phyloP scores from a whole-genome alignment of 2,888 invertebrate species.

The Drosophila neotestacea region DNA sequence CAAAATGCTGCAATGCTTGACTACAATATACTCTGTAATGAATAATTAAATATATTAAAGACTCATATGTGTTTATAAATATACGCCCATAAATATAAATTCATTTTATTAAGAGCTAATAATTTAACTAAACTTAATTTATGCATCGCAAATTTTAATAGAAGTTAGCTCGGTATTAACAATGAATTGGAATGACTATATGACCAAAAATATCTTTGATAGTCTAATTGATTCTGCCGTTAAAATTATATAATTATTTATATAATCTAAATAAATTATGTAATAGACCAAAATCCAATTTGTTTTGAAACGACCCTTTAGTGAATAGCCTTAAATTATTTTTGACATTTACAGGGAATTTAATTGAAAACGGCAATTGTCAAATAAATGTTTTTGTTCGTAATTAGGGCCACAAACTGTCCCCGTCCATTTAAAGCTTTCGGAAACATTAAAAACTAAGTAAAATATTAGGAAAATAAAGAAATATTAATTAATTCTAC shows the following conservation, averaged over 20 bases:
- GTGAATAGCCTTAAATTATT: too few relatives aligned
- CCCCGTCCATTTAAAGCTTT: background rate
- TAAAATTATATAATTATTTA: background rate
- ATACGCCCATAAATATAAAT: too few relatives aligned
- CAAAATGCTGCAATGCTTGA: background rate
- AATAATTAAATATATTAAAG: background rate
- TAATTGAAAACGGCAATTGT: background rate
- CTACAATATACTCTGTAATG: background rate
- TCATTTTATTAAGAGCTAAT: too few relatives aligned
- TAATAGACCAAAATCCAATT: too few relatives aligned
- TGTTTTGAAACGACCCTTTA: too few relatives aligned
- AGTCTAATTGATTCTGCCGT: background rate
- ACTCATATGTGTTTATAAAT: background rate
- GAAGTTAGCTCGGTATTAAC: too few relatives aligned
- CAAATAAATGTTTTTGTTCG: slow-evolving; percentile 15
- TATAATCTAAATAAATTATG: too few relatives aligned
- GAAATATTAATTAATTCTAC: background rate
- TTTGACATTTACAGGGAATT: background rate
- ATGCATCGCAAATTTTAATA: too few relatives aligned
- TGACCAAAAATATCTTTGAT: background rate
- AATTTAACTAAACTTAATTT: too few relatives aligned
- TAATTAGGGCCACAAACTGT: slow-evolving; percentile 10
- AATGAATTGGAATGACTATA: too few relatives aligned
- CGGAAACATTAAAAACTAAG: background rate
- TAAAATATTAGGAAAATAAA: background rate